phyloP scores from a whole-genome alignment of 2,797 vertebrate species.

The Mionectes olivaceus region DNA sequence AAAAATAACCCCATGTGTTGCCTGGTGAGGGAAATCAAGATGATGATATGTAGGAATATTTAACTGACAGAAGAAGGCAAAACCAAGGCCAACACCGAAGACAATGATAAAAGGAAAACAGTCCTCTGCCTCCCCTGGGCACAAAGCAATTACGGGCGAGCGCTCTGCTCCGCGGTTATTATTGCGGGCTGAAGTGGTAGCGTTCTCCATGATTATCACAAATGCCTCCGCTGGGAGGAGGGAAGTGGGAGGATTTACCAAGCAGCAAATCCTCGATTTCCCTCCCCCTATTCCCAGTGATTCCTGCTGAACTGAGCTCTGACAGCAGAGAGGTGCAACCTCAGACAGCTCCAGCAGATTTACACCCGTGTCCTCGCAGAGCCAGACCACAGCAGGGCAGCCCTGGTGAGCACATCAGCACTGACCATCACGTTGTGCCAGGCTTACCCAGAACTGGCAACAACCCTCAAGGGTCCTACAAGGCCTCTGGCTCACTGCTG shows the following conservation, averaged over 20 bases:
- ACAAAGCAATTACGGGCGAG: not conserved
- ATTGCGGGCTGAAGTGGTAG: slow-evolving; percentile 25
- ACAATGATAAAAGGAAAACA: not conserved
- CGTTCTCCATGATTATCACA: slow-evolving; percentile 30
- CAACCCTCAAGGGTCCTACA: not conserved
- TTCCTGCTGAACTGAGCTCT: not conserved
- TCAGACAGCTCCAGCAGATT: not conserved
- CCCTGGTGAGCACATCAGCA: not conserved
- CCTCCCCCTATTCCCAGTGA: not conserved
- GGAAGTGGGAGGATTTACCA: slow-evolving; percentile 50
- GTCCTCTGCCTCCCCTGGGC: slow-evolving; percentile 26
- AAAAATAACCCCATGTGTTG: not conserved
- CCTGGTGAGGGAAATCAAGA: not conserved
- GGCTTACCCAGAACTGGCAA: not conserved
- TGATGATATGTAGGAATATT: not conserved
- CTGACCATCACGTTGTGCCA: too few species aligned
- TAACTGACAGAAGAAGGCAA: not conserved
- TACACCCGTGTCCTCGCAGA: fast-evolving
- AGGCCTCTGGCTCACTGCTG: not conserved
- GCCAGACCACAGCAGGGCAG: not conserved
- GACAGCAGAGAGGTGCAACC: not conserved
- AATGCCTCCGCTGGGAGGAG: slow-evolving; percentile 42
- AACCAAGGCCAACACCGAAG: fast-evolving
- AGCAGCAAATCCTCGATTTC: not conserved
- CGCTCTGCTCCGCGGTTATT: not conserved